Evolutionary conservation across 2,113 vertebrate genomes (phyloP).

Genomic region (Dermatemys mawii): DNA sequence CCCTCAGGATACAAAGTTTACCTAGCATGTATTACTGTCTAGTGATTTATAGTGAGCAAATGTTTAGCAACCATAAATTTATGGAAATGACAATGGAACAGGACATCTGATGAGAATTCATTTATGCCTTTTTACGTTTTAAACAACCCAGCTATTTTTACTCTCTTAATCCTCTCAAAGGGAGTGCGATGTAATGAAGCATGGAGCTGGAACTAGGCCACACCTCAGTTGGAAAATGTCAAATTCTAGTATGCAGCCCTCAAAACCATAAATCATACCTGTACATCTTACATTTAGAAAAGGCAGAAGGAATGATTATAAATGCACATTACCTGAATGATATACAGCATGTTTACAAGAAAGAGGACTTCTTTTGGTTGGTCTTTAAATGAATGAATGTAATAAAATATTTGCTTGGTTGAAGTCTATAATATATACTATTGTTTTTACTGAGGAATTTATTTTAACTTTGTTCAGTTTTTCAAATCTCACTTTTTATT

Average conservation of each 20-base stretch:
- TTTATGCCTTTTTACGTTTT: conserved; percentile 80
- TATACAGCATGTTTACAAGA: not conserved
- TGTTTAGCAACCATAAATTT: conserved; percentile 60
- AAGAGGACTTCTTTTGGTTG: not conserved
- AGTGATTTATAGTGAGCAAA: not conserved
- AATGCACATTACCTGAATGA: conserved; percentile 23
- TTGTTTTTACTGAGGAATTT: not conserved
- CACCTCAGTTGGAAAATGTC: conserved; percentile 86
- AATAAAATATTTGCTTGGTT: not conserved
- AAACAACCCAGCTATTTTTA: conserved; percentile 82
- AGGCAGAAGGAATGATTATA: not conserved
- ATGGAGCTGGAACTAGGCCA: conserved; percentile 82
- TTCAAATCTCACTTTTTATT: not conserved
- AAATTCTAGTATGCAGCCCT: conserved; percentile 78
- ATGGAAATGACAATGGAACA: conserved; percentile 70
- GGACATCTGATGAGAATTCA: conserved; percentile 78
- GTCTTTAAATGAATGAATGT: not conserved
- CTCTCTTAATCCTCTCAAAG: conserved; percentile 78
- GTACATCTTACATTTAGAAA: conserved; percentile 46
- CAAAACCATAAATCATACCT: conserved; percentile 80
- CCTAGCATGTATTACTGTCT: not conserved
- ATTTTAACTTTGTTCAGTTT: not conserved
- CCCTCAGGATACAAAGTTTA: not conserved
- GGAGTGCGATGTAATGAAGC: conserved; percentile 80
- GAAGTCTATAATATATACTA: not conserved